These are phyloP conservation scores for Scomberomorus guttatus DNA, from an alignment of 2,797 vertebrate genomes.

Conservation along the genomic window DNA sequence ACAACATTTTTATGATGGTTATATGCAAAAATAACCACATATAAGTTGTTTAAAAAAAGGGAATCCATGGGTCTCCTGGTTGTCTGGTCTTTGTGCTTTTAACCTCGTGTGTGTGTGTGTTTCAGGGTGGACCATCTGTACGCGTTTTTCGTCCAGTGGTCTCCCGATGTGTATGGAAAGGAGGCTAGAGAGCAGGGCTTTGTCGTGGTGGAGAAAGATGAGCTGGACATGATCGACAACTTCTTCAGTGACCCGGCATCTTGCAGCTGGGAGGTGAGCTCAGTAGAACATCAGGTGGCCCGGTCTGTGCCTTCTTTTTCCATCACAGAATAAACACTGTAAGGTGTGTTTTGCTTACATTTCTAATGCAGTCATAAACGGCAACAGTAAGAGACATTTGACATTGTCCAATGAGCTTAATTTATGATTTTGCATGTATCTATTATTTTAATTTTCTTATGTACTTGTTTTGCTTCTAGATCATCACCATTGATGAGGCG, in stretches of 20 bases:
- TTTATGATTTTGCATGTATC: not conserved
- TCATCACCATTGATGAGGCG: conserved; percentile 97
- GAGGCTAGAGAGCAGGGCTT: conserved; percentile 98
- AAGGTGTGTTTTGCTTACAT: not conserved
- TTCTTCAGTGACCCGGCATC: conserved; percentile 97
- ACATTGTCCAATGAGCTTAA: not conserved
- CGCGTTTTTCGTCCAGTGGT: conserved; percentile 98
- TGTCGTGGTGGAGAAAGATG: conserved; percentile 97
- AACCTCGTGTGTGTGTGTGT: conserved; percentile 20
- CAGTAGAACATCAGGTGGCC: not conserved
- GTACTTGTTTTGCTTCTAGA: conserved; percentile 79
- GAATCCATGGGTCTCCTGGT: too few relatives aligned
- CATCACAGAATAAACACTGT: not conserved
- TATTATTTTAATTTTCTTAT: not conserved
- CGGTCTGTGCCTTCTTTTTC: not conserved
- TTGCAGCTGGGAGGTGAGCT: conserved; percentile 97
- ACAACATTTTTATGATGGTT: not conserved
- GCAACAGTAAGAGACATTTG: not conserved
- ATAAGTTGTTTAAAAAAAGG: too few relatives aligned
- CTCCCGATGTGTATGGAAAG: conserved; percentile 97
- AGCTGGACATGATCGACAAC: conserved; percentile 98
- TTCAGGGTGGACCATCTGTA: conserved; percentile 96
- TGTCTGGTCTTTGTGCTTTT: not conserved
- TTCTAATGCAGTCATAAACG: not conserved
- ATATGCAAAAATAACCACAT: not conserved